A percentile compares a stretch with the other conserved stretches of the same genome.
Evolutionary conservation across 2,797 vertebrate species (phyloP).

Genomic region (Sebastes dallii): DNA sequence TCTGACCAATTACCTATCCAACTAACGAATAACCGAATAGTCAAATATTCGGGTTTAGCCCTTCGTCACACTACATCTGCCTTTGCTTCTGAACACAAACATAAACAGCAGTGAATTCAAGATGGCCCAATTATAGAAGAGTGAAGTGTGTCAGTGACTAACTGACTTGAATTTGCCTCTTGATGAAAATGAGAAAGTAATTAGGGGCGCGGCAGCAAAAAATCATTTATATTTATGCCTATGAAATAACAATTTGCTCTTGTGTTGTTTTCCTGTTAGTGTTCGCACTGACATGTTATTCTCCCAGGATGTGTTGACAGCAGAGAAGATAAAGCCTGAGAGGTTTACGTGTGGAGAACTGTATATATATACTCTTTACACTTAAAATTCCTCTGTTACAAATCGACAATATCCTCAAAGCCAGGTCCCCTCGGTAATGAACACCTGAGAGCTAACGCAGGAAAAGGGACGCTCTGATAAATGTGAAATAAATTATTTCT

Average conservation of each 20-base stretch:
- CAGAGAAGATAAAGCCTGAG: neutral
- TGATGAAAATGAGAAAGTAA: conserved; percentile 39
- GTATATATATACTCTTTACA: conserved; percentile 4
- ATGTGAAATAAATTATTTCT: conserved; percentile 58
- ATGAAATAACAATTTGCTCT: conserved; percentile 16
- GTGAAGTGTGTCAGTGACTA: conserved; percentile 30
- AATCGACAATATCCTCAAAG: conserved; percentile 16
- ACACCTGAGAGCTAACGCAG: conserved; percentile 34
- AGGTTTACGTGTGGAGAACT: conserved; percentile 13
- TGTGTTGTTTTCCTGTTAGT: neutral
- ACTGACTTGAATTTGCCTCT: conserved; percentile 27
- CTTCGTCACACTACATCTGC: neutral
- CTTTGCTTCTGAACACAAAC: conserved; percentile 1
- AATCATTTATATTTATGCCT: conserved; percentile 12
- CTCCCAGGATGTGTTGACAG: neutral
- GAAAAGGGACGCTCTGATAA: conserved; percentile 37
- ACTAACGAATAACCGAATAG: no score
- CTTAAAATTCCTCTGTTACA: neutral
- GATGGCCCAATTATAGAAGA: conserved; percentile 18
- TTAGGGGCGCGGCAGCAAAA: conserved; percentile 6
- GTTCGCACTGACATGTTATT: neutral
- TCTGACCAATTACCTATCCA: no score
- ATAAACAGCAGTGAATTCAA: conserved; percentile 15
- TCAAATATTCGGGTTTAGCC: no score
- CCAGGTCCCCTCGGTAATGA: conserved; percentile 11